Evolutionary conservation across 2,113 vertebrate species (phyloP), one percentile per base, ranked within the genome.

Genomic region (Pseudolaguvia tuberculata): DNA sequence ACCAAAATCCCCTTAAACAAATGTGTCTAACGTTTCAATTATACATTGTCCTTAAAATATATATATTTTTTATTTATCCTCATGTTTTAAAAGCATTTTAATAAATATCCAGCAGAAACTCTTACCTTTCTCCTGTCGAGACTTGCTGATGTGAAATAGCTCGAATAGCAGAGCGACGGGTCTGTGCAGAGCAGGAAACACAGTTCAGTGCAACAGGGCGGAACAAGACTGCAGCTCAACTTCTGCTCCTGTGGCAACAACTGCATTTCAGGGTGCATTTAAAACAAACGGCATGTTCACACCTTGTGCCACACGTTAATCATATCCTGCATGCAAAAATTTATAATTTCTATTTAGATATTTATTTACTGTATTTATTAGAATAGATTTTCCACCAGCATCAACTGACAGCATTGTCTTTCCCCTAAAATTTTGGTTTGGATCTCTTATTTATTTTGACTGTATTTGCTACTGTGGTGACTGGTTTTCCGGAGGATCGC

Each of bases 61-160:
- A 35, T 35, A 6, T 35, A 4, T 42, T 42, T 42, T 42, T 42
- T 42, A 6, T 42, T 42, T 42, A 42, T 9, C 31, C 31, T 6
- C 31, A 35, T 35, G 25, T 66, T 18, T 27, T 48, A 0, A 25
- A 8, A 25, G 1, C 23, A 3, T 65, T 18, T 25, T 13, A 7
- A 23, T 47, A 50, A 20, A 50, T 20, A 11, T 18, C 13, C 25
- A 59, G 13, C 42, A 15, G n/a, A 58, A 29, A n/a, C 42, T 59
- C 70, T 59, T 31, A 72, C 70, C 70, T 48, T 50, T 0, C 52
- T 72, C 70, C 56, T 72, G 70, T 48, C 31, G 42, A 72, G 70
- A n/a, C 70, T 59, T 72, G 70, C 45, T 50, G 45, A 31, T 50
- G 17, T 59, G 13, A 48, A 72, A 72, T 72, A 72, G 55, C 70